Conservation (phyloP, 1,140 invertebrate genomes). For the Ceratina japonica region DNA sequence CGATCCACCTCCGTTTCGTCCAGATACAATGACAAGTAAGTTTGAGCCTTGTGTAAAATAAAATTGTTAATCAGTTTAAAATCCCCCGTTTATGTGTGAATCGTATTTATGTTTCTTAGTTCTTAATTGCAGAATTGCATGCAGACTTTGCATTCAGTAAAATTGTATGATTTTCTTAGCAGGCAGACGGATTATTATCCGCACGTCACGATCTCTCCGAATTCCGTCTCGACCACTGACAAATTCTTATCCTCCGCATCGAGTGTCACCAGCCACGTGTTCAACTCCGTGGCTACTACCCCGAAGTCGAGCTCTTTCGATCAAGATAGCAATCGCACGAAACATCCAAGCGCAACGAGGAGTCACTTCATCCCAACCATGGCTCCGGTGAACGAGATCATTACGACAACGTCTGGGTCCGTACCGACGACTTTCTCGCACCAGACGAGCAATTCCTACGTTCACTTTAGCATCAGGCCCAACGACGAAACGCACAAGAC, state of each 20-base stretch:
- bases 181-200: constrained; percentile 60
- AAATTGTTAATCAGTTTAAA: too few species aligned
- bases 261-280: constrained; percentile 71
- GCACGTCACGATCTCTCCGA: constrained; percentile 72
- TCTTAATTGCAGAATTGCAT: constrained; percentile 4
- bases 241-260: constrained; percentile 77
- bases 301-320: constrained; percentile 39
- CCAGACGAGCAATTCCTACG: constrained; percentile 55
- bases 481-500: constrained; percentile 29
- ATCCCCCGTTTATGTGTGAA: not conserved
- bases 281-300: constrained; percentile 66
- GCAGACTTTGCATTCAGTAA: too few species aligned
- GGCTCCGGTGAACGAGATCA: constrained; percentile 60
- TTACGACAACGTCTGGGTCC: constrained; percentile 50
- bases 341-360: constrained; percentile 48
- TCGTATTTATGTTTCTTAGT: too few species aligned
- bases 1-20: constrained; percentile 48
- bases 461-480: constrained; percentile 51
- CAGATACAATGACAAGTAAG: constrained; percentile 56
- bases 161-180: constrained; percentile 23
- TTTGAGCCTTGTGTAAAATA: too few species aligned
- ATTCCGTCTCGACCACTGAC: constrained; percentile 72
- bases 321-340: constrained; percentile 36
- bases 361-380: constrained; percentile 68
- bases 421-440: constrained; percentile 55